Evolutionary conservation across 2,113 vertebrate genomes (phyloP).

Genomic region (Dipodomys spectabilis): DNA sequence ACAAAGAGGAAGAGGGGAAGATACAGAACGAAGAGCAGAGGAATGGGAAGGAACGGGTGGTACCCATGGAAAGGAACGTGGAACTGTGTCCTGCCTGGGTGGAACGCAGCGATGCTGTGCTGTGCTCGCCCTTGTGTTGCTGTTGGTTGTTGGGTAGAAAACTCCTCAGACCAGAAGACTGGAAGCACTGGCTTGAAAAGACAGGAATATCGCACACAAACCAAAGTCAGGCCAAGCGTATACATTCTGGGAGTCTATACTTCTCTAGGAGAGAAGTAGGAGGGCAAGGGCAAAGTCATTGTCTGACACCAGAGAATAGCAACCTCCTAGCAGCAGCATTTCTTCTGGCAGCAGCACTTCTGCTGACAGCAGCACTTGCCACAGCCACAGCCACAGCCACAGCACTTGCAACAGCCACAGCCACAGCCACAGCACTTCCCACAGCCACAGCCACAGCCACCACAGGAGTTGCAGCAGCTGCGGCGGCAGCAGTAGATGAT

Average conservation of each 20-base stretch:
- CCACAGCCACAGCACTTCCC: not conserved
- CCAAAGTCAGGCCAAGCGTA: not conserved
- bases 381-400: not conserved
- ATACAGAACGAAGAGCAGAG: not conserved
- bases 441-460: fast-evolving
- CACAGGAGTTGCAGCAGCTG: not conserved
- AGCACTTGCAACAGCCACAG: not conserved
- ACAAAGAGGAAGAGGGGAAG: not conserved
- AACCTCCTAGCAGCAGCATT: not conserved
- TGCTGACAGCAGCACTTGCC: slow-evolving; percentile 64
- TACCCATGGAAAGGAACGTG: fast-evolving
- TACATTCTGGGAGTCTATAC: too few relatives aligned
- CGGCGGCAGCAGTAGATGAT: too few relatives aligned
- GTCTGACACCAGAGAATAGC: not conserved
- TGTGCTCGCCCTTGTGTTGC: fast-evolving
- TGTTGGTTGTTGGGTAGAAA: not conserved
- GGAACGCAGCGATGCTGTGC: fast-evolving
- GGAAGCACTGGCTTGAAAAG: not conserved
- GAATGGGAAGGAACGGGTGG: too few relatives aligned
- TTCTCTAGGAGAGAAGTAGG: too few relatives aligned
- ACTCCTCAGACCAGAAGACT: not conserved
- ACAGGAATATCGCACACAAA: not conserved
- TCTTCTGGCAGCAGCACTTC: slow-evolving; percentile 47
- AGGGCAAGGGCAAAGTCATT: too few relatives aligned
- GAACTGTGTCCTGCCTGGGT: fast-evolving